Conservation (phyloP, 1,140 invertebrate genomes). For the Bombus ignitus region DNA sequence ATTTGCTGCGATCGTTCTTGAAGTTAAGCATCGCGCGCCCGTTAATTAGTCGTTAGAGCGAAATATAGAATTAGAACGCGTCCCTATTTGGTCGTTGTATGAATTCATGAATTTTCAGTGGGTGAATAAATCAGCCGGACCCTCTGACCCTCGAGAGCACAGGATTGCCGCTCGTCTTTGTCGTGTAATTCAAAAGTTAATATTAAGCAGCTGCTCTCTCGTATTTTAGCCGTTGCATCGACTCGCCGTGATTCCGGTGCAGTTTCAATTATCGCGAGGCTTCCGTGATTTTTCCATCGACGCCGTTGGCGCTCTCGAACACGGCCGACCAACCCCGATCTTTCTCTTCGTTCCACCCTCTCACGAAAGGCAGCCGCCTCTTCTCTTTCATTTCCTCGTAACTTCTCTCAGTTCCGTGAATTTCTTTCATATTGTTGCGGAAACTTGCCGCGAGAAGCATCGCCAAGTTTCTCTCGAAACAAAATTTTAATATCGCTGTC, state of each 20-base stretch:
- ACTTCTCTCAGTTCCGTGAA: slow-evolving; percentile 48
- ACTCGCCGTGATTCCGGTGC: slow-evolving; percentile 1
- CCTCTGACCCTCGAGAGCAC: slow-evolving; percentile 16
- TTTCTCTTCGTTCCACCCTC: not conserved
- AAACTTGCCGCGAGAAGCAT: slow-evolving; percentile 46
- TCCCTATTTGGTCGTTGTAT: slow-evolving; percentile 3
- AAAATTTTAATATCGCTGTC: slow-evolving; percentile 60
- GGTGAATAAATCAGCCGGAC: slow-evolving; percentile 53
- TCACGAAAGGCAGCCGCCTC: not conserved
- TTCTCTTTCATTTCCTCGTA: slow-evolving; percentile 31
- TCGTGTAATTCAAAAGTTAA: slow-evolving; percentile 49
- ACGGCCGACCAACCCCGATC: not conserved
- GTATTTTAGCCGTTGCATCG: slow-evolving; percentile 36
- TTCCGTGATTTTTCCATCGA: slow-evolving; percentile 25
- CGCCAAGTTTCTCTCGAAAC: slow-evolving; percentile 34
- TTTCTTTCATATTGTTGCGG: slow-evolving; percentile 58
- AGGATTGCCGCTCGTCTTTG: not conserved
- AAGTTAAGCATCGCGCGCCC: not conserved
- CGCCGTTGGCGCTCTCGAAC: not conserved
- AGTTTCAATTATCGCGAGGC: slow-evolving; percentile 45
- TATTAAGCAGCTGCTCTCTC: slow-evolving; percentile 50
- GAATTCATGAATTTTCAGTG: slow-evolving; percentile 44
- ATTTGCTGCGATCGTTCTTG: not conserved
- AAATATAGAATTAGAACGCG: slow-evolving; percentile 20
- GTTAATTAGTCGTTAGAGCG: slow-evolving; percentile 46